Conservation (phyloP, 2,888 invertebrate genomes). For the Euspilapteryx auroguttella region DNA sequence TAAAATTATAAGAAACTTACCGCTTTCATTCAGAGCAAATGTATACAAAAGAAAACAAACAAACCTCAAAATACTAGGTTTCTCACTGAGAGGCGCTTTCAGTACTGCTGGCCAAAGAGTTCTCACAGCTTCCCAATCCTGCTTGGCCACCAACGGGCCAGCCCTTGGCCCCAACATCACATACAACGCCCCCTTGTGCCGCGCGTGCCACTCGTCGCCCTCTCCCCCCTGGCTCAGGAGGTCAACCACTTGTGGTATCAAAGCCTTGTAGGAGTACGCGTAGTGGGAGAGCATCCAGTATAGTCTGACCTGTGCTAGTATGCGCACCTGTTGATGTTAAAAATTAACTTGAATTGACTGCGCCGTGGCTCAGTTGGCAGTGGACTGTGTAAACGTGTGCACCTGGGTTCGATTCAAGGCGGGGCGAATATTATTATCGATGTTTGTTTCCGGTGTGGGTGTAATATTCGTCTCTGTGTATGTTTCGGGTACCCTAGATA, state of each 20-base stretch:
- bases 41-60: slow-evolving; percentile 5
- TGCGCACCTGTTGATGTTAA: slow-evolving; percentile 47
- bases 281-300: slow-evolving; percentile 65
- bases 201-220: slow-evolving; percentile 52
- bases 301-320: slow-evolving; percentile 68
- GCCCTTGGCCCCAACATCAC: slow-evolving; percentile 70
- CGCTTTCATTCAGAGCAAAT: no score
- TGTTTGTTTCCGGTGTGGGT: no score
- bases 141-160: slow-evolving; percentile 67
- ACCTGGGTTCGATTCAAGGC: no score
- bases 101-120: slow-evolving; percentile 80
- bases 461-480: no score
- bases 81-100: slow-evolving; percentile 80
- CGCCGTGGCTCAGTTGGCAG: no score
- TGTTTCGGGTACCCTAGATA: no score
- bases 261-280: slow-evolving; percentile 69
- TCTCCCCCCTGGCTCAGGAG: slow-evolving; percentile 51
- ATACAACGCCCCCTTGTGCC: slow-evolving; percentile 71
- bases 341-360: no score
- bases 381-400: no score
- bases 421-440: no score
- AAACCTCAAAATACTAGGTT: slow-evolving; percentile 72
- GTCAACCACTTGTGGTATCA: slow-evolving; percentile 65
- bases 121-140: slow-evolving; percentile 74
- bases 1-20: no score